Evolutionary conservation across 2,888 invertebrate genomes (phyloP).

Genomic region (Lasioglossum vierecki): DNA sequence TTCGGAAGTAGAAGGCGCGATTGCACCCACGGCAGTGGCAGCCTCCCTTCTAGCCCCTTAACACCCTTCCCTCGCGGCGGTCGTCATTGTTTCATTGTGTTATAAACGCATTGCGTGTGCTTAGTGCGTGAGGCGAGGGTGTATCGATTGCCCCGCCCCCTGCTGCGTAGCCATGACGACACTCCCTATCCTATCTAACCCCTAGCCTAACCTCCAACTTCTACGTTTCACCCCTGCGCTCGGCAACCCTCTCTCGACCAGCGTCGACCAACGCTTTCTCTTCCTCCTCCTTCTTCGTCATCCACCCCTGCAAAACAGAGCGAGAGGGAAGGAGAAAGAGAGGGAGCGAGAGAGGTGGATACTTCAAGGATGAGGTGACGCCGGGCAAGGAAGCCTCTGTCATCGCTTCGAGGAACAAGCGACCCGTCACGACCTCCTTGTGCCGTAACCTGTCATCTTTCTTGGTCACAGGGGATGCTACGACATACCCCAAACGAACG

Average conservation of each 20-base stretch:
- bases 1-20: slow-evolving; percentile 76
- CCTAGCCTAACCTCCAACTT: slow-evolving; percentile 80
- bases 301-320: not conserved
- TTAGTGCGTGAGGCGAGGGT: slow-evolving; percentile 87
- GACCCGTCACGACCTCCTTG: slow-evolving; percentile 66
- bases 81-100: slow-evolving; percentile 81
- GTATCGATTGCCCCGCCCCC: slow-evolving; percentile 90
- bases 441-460: slow-evolving; percentile 52
- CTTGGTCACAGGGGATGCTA: slow-evolving; percentile 31
- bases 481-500: not conserved
- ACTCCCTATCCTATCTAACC: slow-evolving; percentile 82
- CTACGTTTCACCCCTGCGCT: slow-evolving; percentile 65
- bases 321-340: not conserved
- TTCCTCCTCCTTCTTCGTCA: slow-evolving; percentile 32
- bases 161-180: slow-evolving; percentile 87
- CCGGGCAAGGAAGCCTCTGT: slow-evolving; percentile 62
- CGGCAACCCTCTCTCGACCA: slow-evolving; percentile 37
- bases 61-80: slow-evolving; percentile 70
- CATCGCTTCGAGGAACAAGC: slow-evolving; percentile 59
- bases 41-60: slow-evolving; percentile 51
- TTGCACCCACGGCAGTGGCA: slow-evolving; percentile 56
- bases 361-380: slow-evolving; percentile 50
- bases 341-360: not conserved
- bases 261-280: slow-evolving; percentile 34
- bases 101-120: slow-evolving; percentile 81